Evolutionary conservation across 2,797 vertebrate species (phyloP), one percentile per base, ranked within the genome.

Genomic region (Podarcis siculus): DNA sequence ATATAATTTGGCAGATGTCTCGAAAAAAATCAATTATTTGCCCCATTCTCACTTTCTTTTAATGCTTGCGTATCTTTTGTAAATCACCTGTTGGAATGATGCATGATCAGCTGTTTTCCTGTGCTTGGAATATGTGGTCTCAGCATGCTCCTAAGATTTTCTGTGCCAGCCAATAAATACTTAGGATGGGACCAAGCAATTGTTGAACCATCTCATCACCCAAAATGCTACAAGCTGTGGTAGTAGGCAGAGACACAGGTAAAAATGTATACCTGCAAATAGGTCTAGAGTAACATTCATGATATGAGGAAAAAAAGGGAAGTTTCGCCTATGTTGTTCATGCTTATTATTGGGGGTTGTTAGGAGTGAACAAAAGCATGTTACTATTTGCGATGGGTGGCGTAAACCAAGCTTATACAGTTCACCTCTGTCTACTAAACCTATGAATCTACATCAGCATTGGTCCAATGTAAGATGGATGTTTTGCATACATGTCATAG

Each of bases 41-140:
- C 93, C 91, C 93, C 80, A 90, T 94, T 94, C 88, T 89, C 58
- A 73, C 64, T 92, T 90, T 92, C 35, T 91, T 83, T 72, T n/a
- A 10, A 91, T 94, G 93, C 89, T 89, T 90, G 95, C 94, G 90
- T 95, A 95, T 94, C 94, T 95, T 90, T 94, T 94, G 94, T 92
- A 92, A 91, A 92, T 94, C 61, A 82, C 21, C n/a, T 84, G 89
- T 91, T 90, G 92, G 93, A 93, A 95, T 92, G 85, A 94, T 25
- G 92, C 92, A 95, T 92, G 82, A 95, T 92, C 83, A 94, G 91
- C 89, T 90, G 89, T 92, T 93, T 85, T 94, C 95, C 95, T 93
- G 85, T 92, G 92, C 92, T 77, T 79, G 88, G 81, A 95, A 94
- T 95, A 94, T 25, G 73, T 92, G 83, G 89, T 79, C 78, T 89